phyloP scores from a whole-genome alignment of 2,113 vertebrate genomes.

The Pelmatolapia mariae region DNA sequence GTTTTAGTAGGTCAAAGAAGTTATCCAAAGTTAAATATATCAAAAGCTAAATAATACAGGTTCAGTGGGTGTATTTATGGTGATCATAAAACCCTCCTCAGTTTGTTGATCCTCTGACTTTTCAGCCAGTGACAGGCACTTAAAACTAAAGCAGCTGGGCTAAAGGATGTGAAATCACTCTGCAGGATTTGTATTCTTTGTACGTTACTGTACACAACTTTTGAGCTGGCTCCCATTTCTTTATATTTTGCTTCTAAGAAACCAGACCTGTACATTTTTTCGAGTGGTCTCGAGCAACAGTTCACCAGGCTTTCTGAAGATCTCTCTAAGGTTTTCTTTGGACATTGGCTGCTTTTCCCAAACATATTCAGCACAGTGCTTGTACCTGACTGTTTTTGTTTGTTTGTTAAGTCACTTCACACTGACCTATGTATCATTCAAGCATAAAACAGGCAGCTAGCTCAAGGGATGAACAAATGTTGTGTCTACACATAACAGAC shows the following conservation, averaged over 20 bases:
- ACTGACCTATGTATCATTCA: fast-evolving
- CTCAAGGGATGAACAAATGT: neutral
- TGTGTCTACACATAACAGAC: neutral
- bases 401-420: neutral
- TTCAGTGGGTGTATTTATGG: neutral
- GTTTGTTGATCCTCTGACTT: neutral
- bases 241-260: neutral
- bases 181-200: neutral
- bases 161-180: neutral
- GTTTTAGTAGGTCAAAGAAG: neutral
- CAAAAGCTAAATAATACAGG: neutral
- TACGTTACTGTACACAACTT: neutral
- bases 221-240: neutral
- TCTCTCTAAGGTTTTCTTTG: neutral
- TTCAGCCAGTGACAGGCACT: neutral
- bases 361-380: neutral
- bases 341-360: neutral
- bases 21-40: neutral
- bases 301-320: neutral
- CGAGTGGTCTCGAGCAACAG: fast-evolving
- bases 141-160: neutral
- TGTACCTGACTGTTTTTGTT: neutral
- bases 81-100: neutral
- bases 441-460: neutral
- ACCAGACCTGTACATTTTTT: neutral